Percentiles rank a stretch among this genome's conserved stretches.
Evolutionary conservation across 2,797 vertebrate species (phyloP).

Genomic region (Brachymystax lenok): DNA sequence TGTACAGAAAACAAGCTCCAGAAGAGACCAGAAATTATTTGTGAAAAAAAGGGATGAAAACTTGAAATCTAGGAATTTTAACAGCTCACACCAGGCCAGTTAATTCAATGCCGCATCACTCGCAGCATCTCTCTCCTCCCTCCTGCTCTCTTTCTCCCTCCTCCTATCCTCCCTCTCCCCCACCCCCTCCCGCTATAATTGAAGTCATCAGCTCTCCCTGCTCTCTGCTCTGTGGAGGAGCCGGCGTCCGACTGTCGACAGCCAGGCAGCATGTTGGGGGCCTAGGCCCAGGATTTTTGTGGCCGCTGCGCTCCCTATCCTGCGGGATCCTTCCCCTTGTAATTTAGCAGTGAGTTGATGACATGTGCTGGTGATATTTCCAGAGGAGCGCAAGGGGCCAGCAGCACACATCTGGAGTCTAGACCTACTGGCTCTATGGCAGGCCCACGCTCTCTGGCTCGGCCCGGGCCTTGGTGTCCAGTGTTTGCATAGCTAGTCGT

Average conservation of each 20-base stretch:
- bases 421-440: constrained; percentile 82
- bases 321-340: constrained; percentile 41
- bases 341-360: constrained; percentile 43
- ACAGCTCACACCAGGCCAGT: too few species aligned
- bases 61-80: too few species aligned
- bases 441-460: constrained; percentile 61
- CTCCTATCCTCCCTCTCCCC: neutral
- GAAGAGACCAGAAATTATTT: too few species aligned
- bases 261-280: neutral
- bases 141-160: neutral
- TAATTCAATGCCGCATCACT: neutral
- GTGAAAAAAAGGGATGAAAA: too few species aligned
- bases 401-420: constrained; percentile 85
- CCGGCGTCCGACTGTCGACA: neutral
- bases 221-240: neutral
- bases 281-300: neutral
- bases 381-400: constrained; percentile 59
- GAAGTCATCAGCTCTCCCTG: too few species aligned
- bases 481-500: constrained; percentile 87
- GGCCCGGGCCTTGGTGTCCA: constrained; percentile 68
- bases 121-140: neutral
- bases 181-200: neutral
- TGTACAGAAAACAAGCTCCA: too few species aligned
- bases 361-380: constrained; percentile 39
- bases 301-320: constrained; percentile 17